Percentiles rank a stretch among this genome's conserved stretches.
Conservation (phyloP, 1,140 invertebrate genomes). For the Brachionus manjavacas region DNA sequence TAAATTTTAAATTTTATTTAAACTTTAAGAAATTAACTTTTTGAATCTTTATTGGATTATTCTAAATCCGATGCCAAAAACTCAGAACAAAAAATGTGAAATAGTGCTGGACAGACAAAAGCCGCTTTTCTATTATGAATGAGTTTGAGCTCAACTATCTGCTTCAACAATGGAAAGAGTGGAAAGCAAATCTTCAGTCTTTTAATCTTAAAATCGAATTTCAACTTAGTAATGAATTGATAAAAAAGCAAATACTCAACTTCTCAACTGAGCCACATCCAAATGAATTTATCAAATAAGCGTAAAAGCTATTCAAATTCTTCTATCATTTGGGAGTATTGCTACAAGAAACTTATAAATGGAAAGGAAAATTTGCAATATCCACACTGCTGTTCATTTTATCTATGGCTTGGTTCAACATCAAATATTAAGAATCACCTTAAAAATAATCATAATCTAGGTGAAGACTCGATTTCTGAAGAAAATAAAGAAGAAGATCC, state of each 20-base stretch:
- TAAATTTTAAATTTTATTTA: background rate
- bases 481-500: too few species aligned
- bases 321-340: too few species aligned
- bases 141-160: conserved; percentile 23
- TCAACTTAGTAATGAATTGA: conserved; percentile 28
- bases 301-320: too few species aligned
- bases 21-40: conserved; percentile 29
- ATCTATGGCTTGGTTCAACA: too few species aligned
- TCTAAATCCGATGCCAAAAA: background rate
- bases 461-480: too few species aligned
- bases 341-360: too few species aligned
- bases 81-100: background rate
- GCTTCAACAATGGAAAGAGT: conserved; percentile 40
- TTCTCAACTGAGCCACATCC: background rate
- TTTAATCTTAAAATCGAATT: conserved; percentile 35
- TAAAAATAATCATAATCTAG: too few species aligned
- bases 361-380: too few species aligned
- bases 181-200: conserved; percentile 30
- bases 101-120: background rate
- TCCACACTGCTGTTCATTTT: too few species aligned
- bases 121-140: background rate
- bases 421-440: too few species aligned
- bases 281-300: conserved; percentile 10
- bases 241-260: background rate
- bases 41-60: conserved; percentile 1